phyloP scores from a whole-genome alignment of 2,888 invertebrate genomes.

The Sphaerophoria rueppellii region DNA sequence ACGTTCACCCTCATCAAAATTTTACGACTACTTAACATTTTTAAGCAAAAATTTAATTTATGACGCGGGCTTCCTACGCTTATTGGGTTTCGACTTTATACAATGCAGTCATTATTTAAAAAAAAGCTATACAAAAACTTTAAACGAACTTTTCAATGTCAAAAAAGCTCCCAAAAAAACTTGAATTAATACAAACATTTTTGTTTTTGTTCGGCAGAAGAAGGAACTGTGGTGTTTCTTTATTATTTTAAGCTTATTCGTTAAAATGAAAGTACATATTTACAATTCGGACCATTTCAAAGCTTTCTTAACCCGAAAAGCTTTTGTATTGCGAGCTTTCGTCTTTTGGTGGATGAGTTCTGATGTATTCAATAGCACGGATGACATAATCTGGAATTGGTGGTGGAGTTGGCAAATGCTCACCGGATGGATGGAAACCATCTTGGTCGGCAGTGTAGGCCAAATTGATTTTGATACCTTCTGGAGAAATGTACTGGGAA shows the following conservation, averaged over 20 bases:
- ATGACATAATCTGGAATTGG: slow-evolving; percentile 84
- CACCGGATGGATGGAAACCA: slow-evolving; percentile 83
- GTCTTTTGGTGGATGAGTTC: slow-evolving; percentile 33
- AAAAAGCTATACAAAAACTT: not conserved
- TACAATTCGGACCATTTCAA: not conserved
- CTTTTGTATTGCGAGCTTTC: slow-evolving; percentile 77
- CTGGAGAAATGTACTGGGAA: slow-evolving; percentile 83
- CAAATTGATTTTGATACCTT: slow-evolving; percentile 82
- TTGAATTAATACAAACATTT: not conserved
- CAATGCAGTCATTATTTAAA: slow-evolving; percentile 3
- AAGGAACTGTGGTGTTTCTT: not conserved
- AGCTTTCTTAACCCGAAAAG: slow-evolving; percentile 70
- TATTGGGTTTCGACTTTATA: not conserved
- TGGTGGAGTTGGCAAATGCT: slow-evolving; percentile 82
- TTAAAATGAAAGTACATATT: not conserved
- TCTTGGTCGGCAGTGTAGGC: slow-evolving; percentile 84
- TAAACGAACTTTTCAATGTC: not conserved
- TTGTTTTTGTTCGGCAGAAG: not conserved
- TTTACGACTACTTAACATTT: slow-evolving; percentile 36
- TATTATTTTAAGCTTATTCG: not conserved
- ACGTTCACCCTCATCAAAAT: slow-evolving; percentile 33
- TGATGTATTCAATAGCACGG: slow-evolving; percentile 83
- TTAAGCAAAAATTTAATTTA: slow-evolving; percentile 23
- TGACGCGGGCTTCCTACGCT: slow-evolving; percentile 22
- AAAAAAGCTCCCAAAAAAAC: not conserved